Percentiles rank a stretch among this genome's conserved stretches.
phyloP scores from a whole-genome alignment of 1,140 invertebrate genomes.

The Mylabris phalerata region DNA sequence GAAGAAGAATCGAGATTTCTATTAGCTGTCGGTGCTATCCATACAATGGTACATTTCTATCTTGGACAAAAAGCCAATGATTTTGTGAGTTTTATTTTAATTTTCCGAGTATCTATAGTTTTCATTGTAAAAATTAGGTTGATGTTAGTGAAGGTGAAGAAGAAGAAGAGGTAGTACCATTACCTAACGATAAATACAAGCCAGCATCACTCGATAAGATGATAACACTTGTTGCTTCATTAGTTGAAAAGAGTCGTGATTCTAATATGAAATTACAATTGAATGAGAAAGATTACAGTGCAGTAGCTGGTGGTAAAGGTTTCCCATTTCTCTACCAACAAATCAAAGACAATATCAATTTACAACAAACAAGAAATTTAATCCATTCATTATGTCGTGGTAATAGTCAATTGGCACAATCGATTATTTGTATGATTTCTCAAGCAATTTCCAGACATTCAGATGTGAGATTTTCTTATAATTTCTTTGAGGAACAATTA shows the following conservation, averaged over 20 bases:
- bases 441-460: constrained; percentile 82
- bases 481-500: constrained; percentile 2
- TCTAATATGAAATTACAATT: constrained; percentile 67
- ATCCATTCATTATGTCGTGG: constrained; percentile 87
- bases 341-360: constrained; percentile 86
- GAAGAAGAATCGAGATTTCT: constrained; percentile 87
- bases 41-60: constrained; percentile 87
- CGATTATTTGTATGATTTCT: constrained; percentile 81
- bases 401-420: constrained; percentile 78
- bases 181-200: constrained; percentile 68
- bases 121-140: constrained; percentile 39
- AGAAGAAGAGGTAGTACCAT: constrained; percentile 63
- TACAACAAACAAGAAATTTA: constrained; percentile 84
- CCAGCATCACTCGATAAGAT: constrained; percentile 92
- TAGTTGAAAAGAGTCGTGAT: constrained; percentile 82
- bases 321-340: constrained; percentile 92
- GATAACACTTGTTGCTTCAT: constrained; percentile 80
- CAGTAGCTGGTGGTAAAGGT: constrained; percentile 80
- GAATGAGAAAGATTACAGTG: constrained; percentile 69
- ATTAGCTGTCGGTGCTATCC: constrained; percentile 77
- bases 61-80: constrained; percentile 69
- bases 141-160: constrained; percentile 74
- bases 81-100: constrained; percentile 46
- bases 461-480: constrained; percentile 54
- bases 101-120: neutral